Evolutionary conservation across 2,797 vertebrate species (phyloP).

Genomic region (Schizopygopsis pylzovi): DNA sequence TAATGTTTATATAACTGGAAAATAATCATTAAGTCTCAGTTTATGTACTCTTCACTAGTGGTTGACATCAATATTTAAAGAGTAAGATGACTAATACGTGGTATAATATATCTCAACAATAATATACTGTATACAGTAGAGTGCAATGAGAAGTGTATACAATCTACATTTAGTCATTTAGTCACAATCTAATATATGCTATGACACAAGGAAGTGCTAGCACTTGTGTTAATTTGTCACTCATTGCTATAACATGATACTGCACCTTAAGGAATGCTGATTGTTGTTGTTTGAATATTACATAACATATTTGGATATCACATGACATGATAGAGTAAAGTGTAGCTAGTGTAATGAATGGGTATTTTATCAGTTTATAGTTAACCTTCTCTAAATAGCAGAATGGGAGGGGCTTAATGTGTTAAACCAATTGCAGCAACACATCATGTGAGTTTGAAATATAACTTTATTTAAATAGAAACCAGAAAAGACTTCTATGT

Average conservation of each 20-base stretch:
- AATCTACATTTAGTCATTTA: not conserved
- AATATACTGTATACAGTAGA: not conserved
- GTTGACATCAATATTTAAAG: not conserved
- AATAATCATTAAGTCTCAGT: not conserved
- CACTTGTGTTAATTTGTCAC: constrained; percentile 5
- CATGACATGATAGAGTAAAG: not conserved
- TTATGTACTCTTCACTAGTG: not conserved
- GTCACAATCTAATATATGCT: not conserved
- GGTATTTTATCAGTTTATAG: not conserved
- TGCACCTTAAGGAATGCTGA: constrained; percentile 12
- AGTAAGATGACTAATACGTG: not conserved
- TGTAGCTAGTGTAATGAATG: not conserved
- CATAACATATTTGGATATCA: not conserved
- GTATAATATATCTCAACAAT: not conserved
- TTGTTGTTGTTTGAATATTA: not conserved
- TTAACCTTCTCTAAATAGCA: not conserved
- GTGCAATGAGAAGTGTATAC: not conserved
- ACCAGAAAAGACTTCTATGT: not conserved
- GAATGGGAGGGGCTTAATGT: not conserved
- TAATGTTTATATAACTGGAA: not conserved
- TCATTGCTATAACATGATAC: constrained; percentile 26
- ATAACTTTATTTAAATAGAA: not conserved
- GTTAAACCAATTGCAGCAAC: not conserved
- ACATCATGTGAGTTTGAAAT: not conserved
- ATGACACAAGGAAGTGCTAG: not conserved